These are phyloP conservation scores for Cryptocephalus moraei DNA, from an alignment of 2,888 invertebrate species.

Conservation along the genomic window DNA sequence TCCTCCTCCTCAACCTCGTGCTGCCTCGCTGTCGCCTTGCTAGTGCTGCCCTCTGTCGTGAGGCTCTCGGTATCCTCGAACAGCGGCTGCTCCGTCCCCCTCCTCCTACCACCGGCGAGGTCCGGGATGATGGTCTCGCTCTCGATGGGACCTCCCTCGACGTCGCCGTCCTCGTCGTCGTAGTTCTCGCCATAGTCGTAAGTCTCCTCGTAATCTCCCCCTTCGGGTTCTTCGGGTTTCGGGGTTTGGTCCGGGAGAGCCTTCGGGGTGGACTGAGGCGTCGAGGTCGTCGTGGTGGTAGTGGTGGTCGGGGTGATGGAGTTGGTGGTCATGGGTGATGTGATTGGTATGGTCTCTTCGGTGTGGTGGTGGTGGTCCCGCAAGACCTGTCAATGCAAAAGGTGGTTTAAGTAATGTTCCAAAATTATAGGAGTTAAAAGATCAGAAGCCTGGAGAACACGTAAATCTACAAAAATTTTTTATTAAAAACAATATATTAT, in stretches of 20 bases:
- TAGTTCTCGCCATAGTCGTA: conserved; percentile 33
- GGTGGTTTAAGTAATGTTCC: too few relatives aligned
- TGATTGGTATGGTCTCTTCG: conserved; percentile 2
- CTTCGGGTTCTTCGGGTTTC: conserved; percentile 8
- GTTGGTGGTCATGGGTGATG: not conserved
- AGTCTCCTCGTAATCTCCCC: conserved; percentile 5
- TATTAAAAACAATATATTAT: too few relatives aligned
- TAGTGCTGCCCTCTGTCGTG: conserved; percentile 11
- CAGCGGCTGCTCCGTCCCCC: conserved; percentile 14
- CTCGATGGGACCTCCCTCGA: conserved; percentile 35
- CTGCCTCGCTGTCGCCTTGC: conserved; percentile 13
- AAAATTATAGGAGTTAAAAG: too few relatives aligned
- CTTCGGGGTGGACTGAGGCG: conserved; percentile 7
- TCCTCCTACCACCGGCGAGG: conserved; percentile 2
- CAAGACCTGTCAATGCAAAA: conserved; percentile 6
- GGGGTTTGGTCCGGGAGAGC: conserved; percentile 7
- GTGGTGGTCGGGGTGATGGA: not conserved
- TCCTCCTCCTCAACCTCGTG: conserved; percentile 17
- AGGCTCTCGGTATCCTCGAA: conserved; percentile 10
- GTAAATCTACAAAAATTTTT: too few relatives aligned
- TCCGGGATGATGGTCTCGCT: conserved; percentile 29
- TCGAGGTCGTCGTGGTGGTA: conserved; percentile 9
- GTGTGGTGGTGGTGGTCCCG: conserved; percentile 12
- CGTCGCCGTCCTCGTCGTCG: conserved; percentile 36
- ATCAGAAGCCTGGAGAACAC: too few relatives aligned